A percentile compares a stretch with the other conserved stretches of the same genome.
These are phyloP conservation scores for Campopleginae sp. DNA, from an alignment of 2,888 invertebrate species.

Conservation along the genomic window DNA sequence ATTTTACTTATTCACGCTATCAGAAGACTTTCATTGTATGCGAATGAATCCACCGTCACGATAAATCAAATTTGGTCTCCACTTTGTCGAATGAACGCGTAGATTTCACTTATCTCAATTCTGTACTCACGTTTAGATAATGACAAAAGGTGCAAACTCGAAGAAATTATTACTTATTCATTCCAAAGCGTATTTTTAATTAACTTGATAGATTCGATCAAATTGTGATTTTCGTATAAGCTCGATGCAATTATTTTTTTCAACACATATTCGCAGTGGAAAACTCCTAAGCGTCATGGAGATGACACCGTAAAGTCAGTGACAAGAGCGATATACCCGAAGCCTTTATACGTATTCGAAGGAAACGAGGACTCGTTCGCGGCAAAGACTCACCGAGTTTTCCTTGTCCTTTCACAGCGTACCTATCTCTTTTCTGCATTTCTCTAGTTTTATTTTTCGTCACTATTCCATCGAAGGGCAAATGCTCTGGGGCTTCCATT, in stretches of 20 bases:
- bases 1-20: slow-evolving; percentile 13
- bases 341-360: slow-evolving; percentile 46
- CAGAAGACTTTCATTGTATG: slow-evolving; percentile 37
- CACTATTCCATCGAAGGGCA: slow-evolving; percentile 7
- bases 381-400: background rate
- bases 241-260: slow-evolving; percentile 27
- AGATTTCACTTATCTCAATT: slow-evolving; percentile 18
- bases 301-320: background rate
- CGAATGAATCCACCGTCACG: slow-evolving; percentile 25
- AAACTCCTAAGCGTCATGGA: slow-evolving; percentile 22
- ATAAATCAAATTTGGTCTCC: slow-evolving; percentile 13
- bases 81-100: background rate
- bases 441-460: slow-evolving; percentile 5
- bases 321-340: slow-evolving; percentile 34
- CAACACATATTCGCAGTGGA: slow-evolving; percentile 4
- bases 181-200: no score
- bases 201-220: no score
- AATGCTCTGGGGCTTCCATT: slow-evolving; percentile 58
- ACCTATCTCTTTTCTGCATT: background rate
- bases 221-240: background rate
- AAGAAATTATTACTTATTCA: no score
- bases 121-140: background rate
- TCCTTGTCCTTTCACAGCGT: background rate
- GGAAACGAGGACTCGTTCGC: slow-evolving; percentile 22
- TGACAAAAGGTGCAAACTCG: no score